phyloP scores from a whole-genome alignment of 1,140 invertebrate species.

The Papilio xuthus region DNA sequence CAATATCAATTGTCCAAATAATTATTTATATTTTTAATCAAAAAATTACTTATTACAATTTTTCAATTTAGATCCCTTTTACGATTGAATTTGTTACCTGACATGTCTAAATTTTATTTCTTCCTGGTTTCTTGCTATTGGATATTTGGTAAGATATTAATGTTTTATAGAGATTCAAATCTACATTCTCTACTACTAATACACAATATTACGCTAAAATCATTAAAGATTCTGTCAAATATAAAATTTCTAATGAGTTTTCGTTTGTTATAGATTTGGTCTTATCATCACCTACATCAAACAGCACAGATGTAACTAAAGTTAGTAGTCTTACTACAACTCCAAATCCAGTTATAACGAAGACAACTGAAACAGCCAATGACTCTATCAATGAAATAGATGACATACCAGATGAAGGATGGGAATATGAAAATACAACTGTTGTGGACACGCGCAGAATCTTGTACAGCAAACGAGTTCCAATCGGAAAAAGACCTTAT shows the following conservation, averaged over 20 bases:
- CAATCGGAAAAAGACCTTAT: constrained; percentile 64
- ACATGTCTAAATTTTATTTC: constrained; percentile 54
- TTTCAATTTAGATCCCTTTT: constrained; percentile 43
- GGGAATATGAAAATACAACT: constrained; percentile 70
- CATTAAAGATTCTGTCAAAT: not conserved
- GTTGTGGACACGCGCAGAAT: constrained; percentile 69
- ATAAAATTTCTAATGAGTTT: not conserved
- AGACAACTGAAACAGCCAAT: constrained; percentile 34
- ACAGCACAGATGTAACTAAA: constrained; percentile 34
- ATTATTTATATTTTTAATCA: constrained; percentile 34
- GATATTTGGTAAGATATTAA: constrained; percentile 57
- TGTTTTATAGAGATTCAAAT: not conserved
- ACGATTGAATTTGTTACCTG: constrained; percentile 36
- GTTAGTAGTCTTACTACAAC: constrained; percentile 32
- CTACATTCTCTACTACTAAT: too few species aligned
- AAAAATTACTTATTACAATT: constrained; percentile 26
- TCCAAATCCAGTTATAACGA: not conserved
- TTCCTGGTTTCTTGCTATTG: constrained; percentile 45
- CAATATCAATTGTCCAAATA: constrained; percentile 47
- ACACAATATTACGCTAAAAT: not conserved
- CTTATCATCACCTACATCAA: constrained; percentile 41
- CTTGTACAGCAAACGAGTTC: constrained; percentile 64
- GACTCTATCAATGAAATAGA: constrained; percentile 40
- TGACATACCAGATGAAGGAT: constrained; percentile 61
- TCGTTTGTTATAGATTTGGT: constrained; percentile 44